Evolutionary conservation across 1,140 invertebrate genomes (phyloP).

Genomic region (Teleogryllus occipitalis): DNA sequence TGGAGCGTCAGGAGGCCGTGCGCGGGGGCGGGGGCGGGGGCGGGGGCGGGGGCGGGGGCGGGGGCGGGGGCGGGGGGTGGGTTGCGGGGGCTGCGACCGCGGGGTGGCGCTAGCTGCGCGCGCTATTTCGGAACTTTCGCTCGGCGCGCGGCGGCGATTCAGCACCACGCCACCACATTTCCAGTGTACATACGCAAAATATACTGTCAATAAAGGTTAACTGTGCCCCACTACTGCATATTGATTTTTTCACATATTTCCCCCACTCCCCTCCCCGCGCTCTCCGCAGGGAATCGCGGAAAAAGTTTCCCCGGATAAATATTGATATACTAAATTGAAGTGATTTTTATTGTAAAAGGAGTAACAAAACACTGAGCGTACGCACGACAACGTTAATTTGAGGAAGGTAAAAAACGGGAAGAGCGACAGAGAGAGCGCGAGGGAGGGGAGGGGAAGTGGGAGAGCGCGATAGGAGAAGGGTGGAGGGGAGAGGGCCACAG

Average conservation of each 20-base stretch:
- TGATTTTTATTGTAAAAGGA: constrained; percentile 2
- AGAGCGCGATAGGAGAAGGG: too few relatives aligned
- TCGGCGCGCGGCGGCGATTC: neutral
- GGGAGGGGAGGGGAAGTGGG: too few relatives aligned
- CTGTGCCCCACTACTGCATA: neutral
- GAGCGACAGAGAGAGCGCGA: neutral
- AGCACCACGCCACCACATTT: neutral
- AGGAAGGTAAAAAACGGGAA: neutral
- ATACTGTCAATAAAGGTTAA: constrained; percentile 2
- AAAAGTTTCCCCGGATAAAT: neutral
- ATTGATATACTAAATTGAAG: constrained; percentile 6
- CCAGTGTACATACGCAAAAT: neutral
- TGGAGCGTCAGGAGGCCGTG: too few relatives aligned
- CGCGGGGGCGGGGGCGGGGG: too few relatives aligned
- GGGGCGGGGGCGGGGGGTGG: too few relatives aligned
- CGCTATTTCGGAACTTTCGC: too few relatives aligned
- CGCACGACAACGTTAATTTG: neutral
- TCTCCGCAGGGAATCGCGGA: neutral
- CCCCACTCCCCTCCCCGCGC: neutral
- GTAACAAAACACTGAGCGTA: neutral
- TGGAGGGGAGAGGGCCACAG: too few relatives aligned
- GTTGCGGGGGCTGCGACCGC: too few relatives aligned
- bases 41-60: too few relatives aligned
- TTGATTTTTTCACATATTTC: constrained; percentile 2
- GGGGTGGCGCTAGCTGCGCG: too few relatives aligned